phyloP scores from a whole-genome alignment of 2,113 vertebrate species.

The Atrichornis clamosus region DNA sequence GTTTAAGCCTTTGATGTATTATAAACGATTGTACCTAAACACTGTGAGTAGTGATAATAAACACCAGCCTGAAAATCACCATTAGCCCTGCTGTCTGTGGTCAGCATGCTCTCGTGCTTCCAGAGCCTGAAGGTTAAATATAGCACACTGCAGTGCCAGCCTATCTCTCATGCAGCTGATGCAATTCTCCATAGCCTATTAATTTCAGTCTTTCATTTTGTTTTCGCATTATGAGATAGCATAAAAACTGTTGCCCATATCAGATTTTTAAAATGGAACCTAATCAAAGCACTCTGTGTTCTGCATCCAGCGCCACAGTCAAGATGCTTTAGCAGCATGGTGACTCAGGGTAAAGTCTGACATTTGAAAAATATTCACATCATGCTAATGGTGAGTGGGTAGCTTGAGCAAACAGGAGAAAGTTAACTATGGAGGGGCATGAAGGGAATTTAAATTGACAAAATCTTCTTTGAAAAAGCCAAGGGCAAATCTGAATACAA shows the following conservation, averaged over 20 bases:
- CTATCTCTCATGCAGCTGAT: not conserved
- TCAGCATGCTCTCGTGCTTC: not conserved
- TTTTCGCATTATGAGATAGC: not conserved
- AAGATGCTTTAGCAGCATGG: not conserved
- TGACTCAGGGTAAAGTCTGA: not conserved
- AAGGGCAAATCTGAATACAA: not conserved
- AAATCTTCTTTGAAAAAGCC: not conserved
- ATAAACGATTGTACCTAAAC: not conserved
- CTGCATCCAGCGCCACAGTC: not conserved
- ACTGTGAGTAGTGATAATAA: not conserved
- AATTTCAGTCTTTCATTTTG: conserved; percentile 34
- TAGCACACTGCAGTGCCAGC: not conserved
- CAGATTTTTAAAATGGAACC: conserved; percentile 18
- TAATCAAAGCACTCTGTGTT: conserved; percentile 9
- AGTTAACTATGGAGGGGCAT: not conserved
- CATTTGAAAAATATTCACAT: not conserved
- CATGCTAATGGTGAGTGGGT: not conserved
- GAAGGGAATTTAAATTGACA: not conserved
- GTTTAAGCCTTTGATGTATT: not conserved
- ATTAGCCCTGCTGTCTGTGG: not conserved
- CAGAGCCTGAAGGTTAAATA: conserved; percentile 6
- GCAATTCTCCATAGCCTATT: not conserved
- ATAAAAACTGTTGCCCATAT: not conserved
- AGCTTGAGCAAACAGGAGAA: not conserved
- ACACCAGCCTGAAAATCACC: not conserved